Evolutionary conservation across 1,140 invertebrate genomes (phyloP), one percentile per base, ranked within the genome.

Genomic region (Arctopsyche grandis): DNA sequence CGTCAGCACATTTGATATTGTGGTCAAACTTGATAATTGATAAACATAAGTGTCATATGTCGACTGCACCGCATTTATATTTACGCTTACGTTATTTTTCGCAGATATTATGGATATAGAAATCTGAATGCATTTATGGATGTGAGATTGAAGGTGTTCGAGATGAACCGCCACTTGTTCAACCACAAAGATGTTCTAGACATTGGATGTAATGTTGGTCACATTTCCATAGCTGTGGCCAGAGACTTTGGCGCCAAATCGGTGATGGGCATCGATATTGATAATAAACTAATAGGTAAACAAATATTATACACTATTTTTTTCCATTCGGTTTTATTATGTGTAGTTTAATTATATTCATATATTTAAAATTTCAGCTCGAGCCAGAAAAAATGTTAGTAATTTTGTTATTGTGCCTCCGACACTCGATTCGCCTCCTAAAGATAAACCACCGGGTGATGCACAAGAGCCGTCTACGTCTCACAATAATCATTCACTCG

Each of bases 191-290:
- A 97, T 87, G 93, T 99, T 22, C 89, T 99, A 52, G 98, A 99
- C 85, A 96, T 99, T 85, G 98, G 98, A 9, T 99, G 98, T 86
- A 99, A 99, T 89, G 94, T 97, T 82, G 98, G 98, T 1, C 95
- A 98, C 85, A 91, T 99, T 63, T 98, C 98, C 1, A 89, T 95
- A 19, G 93, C 93, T 0, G 89, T 99, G 69, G 98, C 96, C 0
- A 90, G 94, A 80, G 93, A 97, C 83, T 94, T 96, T 84, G 89
- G 91, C 43, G 96, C 98, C 1, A 91, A 91, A 75, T 93, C 93
- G 83, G 94, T 99, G 75, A 91, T 96, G 46, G 98, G 98, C 46
- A 93, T 99, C 60, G 98, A 99, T 86, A 99, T 99, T 84, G 98
- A 99, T 89, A 88, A 92, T 43, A 92, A 94, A 77, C 89, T 99